Base-by-base conservation (phyloP, 2,113 vertebrate species). In the Emberiza fucata region DNA sequence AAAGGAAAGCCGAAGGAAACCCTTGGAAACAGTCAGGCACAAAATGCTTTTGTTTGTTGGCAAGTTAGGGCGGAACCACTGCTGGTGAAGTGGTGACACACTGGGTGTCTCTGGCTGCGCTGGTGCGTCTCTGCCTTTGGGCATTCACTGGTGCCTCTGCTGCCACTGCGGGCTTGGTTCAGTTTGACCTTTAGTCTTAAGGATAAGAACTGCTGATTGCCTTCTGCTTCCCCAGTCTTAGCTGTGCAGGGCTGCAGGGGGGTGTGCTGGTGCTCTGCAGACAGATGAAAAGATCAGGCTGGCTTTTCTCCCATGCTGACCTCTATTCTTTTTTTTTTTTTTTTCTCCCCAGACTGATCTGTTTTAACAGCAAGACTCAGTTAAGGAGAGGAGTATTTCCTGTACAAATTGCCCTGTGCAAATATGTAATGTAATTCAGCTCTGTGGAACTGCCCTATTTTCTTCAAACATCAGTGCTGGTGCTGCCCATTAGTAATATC, bases 171-270 rank as follows among this genome's bases (percentile, higher is more conserved):
- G 28, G 2, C 4, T 23, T 63, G 42, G 40, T n/a, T 76, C 53
- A 19, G 6, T 20, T 23, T 47, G 80, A n/a, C 57, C 48, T 85
- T 64, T 19, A 44, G 17, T 82, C 47, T 47, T 27, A 12, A 18
- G 33, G 51, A 11, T 45, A 39, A 23, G 57, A 68, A 10, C 15
- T 18, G 57, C 59, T 33, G 29, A 5, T 63, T 2, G 3, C 27
- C 31, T 56, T 39, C 71, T 80, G 57, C 59, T 33, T 75, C 11
- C 27, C 23, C 25, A 2, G 1, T n/a, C 28, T 51, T 70, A 18
- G 37, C 60, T 0, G 0, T 21, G 29, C 40, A 4, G 0, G 6
- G 48, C 39, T 80, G 35, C 0, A 0, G 25, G 54, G 50, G 35
- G 37, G 3, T 2, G 2, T 56, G 45, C 48, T 33, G 14, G 22